These are phyloP conservation scores for Thereva nobilitata DNA, from an alignment of 2,888 invertebrate genomes.

Conservation along the genomic window DNA sequence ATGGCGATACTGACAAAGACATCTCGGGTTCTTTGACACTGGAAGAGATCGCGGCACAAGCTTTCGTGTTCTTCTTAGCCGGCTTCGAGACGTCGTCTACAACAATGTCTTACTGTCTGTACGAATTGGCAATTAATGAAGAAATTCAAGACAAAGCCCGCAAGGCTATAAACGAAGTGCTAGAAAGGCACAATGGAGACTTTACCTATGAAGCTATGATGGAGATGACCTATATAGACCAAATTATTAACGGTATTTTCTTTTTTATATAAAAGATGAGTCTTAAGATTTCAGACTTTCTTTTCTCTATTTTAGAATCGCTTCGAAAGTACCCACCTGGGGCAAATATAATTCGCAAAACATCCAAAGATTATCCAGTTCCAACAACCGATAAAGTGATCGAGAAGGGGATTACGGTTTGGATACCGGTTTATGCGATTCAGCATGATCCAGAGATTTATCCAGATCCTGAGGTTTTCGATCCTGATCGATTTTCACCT, in stretches of 20 bases:
- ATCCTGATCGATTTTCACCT: conserved; percentile 60
- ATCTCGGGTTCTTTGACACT: conserved; percentile 50
- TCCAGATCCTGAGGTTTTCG: conserved; percentile 53
- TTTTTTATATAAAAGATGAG: neutral
- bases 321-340: conserved; percentile 59
- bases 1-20: conserved; percentile 9
- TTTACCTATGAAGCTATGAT: conserved; percentile 59
- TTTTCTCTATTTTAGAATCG: conserved; percentile 52
- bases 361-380: conserved; percentile 51
- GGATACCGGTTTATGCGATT: conserved; percentile 51
- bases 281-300: neutral
- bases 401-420: conserved; percentile 46
- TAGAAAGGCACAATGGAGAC: conserved; percentile 53
- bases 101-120: conserved; percentile 59
- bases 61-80: conserved; percentile 61
- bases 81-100: conserved; percentile 63
- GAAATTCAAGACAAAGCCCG: conserved; percentile 57
- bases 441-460: conserved; percentile 55
- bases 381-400: conserved; percentile 49
- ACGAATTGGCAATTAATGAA: conserved; percentile 59
- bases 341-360: conserved; percentile 50
- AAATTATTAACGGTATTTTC: conserved; percentile 57
- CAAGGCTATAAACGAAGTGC: conserved; percentile 55
- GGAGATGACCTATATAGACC: conserved; percentile 60
- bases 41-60: conserved; percentile 61